Evolutionary conservation across 2,888 invertebrate genomes (phyloP).

Genomic region (Oxycera nigricornis): DNA sequence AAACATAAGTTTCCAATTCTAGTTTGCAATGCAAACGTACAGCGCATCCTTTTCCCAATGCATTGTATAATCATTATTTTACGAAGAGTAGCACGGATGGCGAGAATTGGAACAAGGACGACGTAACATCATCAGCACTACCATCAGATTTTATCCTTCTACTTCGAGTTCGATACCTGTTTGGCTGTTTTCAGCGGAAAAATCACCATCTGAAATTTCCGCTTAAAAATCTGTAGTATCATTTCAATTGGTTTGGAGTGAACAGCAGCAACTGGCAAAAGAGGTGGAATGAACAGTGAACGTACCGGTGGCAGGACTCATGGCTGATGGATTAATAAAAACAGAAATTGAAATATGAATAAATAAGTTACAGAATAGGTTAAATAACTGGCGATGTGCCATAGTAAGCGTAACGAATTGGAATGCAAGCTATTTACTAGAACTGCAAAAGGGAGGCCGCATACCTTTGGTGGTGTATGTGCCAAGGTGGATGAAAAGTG

Average conservation of each 20-base stretch:
- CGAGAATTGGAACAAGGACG: no score
- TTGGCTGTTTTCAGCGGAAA: background rate
- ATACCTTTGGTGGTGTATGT: background rate
- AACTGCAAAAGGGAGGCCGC: background rate
- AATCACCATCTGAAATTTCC: constrained; percentile 25
- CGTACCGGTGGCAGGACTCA: background rate
- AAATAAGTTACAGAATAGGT: constrained; percentile 37
- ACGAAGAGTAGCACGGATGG: no score
- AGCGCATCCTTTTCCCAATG: no score
- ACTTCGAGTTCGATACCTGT: background rate
- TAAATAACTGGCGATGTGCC: constrained; percentile 14
- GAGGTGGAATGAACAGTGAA: background rate
- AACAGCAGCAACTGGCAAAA: background rate
- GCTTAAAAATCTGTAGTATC: constrained; percentile 18
- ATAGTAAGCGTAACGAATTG: background rate
- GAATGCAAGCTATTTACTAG: background rate
- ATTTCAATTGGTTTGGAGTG: background rate
- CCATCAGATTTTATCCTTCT: background rate
- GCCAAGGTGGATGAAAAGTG: background rate
- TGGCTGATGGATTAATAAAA: constrained; percentile 40
- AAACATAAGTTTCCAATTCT: no score
- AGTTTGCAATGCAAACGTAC: no score
- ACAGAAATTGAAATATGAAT: constrained; percentile 44
- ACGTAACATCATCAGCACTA: background rate
- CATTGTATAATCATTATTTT: no score